Evolutionary conservation across 2,797 vertebrate genomes (phyloP).

Genomic region (Gobionotothen gibberifrons): DNA sequence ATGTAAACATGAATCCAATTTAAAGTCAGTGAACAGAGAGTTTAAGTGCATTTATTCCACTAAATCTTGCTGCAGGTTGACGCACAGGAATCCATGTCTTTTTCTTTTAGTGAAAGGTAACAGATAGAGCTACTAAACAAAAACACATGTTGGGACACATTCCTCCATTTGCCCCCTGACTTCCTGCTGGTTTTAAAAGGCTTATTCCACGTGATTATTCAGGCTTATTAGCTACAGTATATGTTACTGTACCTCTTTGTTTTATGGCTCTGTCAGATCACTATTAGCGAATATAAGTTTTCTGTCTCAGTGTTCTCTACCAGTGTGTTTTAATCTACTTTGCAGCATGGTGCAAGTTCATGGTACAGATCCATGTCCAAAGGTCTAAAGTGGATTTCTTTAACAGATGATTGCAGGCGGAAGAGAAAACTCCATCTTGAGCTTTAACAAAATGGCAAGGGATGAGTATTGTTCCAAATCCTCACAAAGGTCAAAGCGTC

Average conservation of each 20-base stretch:
- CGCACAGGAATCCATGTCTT: slow-evolving; percentile 28
- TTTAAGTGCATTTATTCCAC: slow-evolving; percentile 19
- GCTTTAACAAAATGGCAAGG: slow-evolving; percentile 39
- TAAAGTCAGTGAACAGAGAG: slow-evolving; percentile 36
- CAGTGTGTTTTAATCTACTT: slow-evolving; percentile 15
- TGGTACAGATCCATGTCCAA: slow-evolving; percentile 32
- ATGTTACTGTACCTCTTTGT: not conserved
- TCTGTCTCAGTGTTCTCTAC: slow-evolving; percentile 8
- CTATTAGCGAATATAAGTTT: slow-evolving; percentile 19
- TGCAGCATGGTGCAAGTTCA: slow-evolving; percentile 19
- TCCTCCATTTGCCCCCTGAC: slow-evolving; percentile 31
- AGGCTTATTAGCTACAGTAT: slow-evolving; percentile 15
- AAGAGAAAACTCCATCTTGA: slow-evolving; percentile 37
- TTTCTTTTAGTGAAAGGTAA: slow-evolving; percentile 23
- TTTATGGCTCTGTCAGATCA: slow-evolving; percentile 33
- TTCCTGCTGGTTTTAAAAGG: slow-evolving; percentile 33
- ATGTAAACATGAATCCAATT: slow-evolving; percentile 31
- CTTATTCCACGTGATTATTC: slow-evolving; percentile 28
- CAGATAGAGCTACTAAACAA: slow-evolving; percentile 59
- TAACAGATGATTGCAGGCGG: slow-evolving; percentile 55
- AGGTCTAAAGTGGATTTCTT: slow-evolving; percentile 48
- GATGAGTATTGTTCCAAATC: slow-evolving; percentile 70
- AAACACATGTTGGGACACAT: slow-evolving; percentile 59
- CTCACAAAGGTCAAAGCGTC: slow-evolving; percentile 62
- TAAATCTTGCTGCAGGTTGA: slow-evolving; percentile 24